Evolutionary conservation across 2,797 vertebrate species (phyloP), one percentile per base, ranked within the genome.

Genomic region (Lemur catta): DNA sequence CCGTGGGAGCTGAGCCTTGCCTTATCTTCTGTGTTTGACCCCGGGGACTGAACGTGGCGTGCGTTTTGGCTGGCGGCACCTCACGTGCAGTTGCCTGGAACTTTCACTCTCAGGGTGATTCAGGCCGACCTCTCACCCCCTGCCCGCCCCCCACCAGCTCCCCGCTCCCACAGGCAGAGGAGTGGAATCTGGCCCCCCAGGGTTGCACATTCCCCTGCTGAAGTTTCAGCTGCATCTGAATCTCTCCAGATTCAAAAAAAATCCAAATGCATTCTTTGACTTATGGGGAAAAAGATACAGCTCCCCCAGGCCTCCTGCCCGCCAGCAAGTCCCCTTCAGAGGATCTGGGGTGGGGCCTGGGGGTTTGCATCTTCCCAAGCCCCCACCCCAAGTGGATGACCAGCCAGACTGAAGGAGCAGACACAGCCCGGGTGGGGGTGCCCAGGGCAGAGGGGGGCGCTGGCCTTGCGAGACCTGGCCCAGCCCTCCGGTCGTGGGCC

Each of bases 381-480:
- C 30, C 46, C 38, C 2, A 2, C 17, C 14, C 46, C 22, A 2
- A 15, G 38, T 10, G 9, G 38, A 22, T 0, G 30, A 12, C 9
- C 81, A 6, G 14, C 63, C 57, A 26, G 18, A n/a, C 12, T 26
- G 43, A 43, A 81, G 84, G 52, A 8, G 61, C 55, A 12, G 81
- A 15, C 3, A 6, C 61, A 0, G 0, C 35, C 41, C 20, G 38
- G 2, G 30, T 41, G 71, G 30, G 67, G 38, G 0, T 41, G 24
- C 41, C 76, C 7, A 52, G 33, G 35, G 9, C 13, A 13, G 14
- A 20, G 28, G 0, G 0, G 1, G 69, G 6, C 24, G 9, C 41
- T 7, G 63, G 59, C 13, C 26, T 50, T 67, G 38, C 14, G 43
- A 22, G 20, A 10, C 28, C 50, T 0, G 0, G 38, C 46, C 79